Percentiles rank a stretch among this genome's conserved stretches.
phyloP scores from a whole-genome alignment of 1,140 invertebrate genomes.

The Chelonus insularis region DNA sequence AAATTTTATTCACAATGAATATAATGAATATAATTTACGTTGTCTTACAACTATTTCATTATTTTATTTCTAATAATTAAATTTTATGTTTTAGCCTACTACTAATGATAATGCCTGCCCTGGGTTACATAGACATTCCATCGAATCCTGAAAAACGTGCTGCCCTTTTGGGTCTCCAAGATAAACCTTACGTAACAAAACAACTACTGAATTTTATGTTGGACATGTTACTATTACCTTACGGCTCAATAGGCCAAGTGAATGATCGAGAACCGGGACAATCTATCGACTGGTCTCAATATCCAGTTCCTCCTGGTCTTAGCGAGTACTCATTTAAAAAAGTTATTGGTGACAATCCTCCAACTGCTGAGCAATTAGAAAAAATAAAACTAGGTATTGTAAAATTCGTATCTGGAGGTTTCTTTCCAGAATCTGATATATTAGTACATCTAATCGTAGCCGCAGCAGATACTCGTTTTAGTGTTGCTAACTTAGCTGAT shows the following conservation, averaged over 20 bases:
- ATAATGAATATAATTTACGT: too few species aligned
- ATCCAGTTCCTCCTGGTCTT: slow-evolving; percentile 77
- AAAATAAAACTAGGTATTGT: slow-evolving; percentile 78
- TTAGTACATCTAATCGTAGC: slow-evolving; percentile 80
- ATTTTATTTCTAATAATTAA: slow-evolving; percentile 21
- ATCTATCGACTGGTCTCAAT: slow-evolving; percentile 56
- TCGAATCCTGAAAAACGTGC: slow-evolving; percentile 67
- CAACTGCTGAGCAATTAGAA: slow-evolving; percentile 82
- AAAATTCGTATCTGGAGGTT: slow-evolving; percentile 77
- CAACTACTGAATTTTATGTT: slow-evolving; percentile 77
- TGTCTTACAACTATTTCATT: too few species aligned
- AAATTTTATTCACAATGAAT: too few species aligned
- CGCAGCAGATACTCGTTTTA: slow-evolving; percentile 83
- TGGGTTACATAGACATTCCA: slow-evolving; percentile 73
- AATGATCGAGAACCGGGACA: slow-evolving; percentile 46
- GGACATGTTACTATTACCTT: slow-evolving; percentile 83
- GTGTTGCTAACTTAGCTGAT: slow-evolving; percentile 78
- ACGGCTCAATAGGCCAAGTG: slow-evolving; percentile 61
- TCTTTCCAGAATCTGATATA: slow-evolving; percentile 75
- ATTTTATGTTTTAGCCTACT: slow-evolving; percentile 66
- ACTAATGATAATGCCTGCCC: slow-evolving; percentile 77
- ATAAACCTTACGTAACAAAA: slow-evolving; percentile 67
- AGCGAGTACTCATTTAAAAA: slow-evolving; percentile 79
- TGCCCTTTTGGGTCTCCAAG: slow-evolving; percentile 63
- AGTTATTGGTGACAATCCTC: slow-evolving; percentile 73